Percentiles rank a stretch among this genome's conserved stretches.
These are phyloP conservation scores for Macrocentrus cingulum DNA, from an alignment of 1,140 invertebrate species.

Conservation along the genomic window DNA sequence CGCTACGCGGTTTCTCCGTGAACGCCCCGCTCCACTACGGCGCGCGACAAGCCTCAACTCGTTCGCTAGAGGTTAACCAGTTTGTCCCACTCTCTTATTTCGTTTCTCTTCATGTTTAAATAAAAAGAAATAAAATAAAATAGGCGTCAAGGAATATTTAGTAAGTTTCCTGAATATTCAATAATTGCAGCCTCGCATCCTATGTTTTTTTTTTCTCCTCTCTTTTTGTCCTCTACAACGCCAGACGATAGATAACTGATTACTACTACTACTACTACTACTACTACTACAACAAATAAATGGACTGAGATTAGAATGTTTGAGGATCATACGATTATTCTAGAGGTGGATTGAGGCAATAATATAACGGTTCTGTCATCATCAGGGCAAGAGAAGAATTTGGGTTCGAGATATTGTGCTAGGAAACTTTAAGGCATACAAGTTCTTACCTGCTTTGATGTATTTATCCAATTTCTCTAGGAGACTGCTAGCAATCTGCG, in stretches of 20 bases:
- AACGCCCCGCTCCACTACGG: conserved; percentile 6
- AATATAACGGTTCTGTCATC: too few species aligned
- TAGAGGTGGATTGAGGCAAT: too few species aligned
- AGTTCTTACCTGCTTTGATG: conserved; percentile 53
- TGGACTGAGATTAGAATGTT: too few species aligned
- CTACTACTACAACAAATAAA: too few species aligned
- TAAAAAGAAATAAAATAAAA: neutral
- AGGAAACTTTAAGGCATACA: neutral
- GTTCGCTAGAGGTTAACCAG: conserved; percentile 54
- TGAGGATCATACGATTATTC: too few species aligned
- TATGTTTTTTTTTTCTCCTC: too few species aligned
- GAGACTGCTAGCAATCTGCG: conserved; percentile 48
- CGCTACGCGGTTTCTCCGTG: conserved; percentile 29
- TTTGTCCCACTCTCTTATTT: conserved; percentile 56
- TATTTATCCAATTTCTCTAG: conserved; percentile 52
- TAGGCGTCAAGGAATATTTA: neutral
- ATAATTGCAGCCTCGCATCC: too few species aligned
- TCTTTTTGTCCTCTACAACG: too few species aligned
- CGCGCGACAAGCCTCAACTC: conserved; percentile 14
- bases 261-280: too few species aligned
- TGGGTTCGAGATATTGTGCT: too few species aligned
- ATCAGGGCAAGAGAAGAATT: too few species aligned
- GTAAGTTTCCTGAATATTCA: neutral
- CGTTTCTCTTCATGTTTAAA: neutral
- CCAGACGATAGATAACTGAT: too few species aligned